Base-by-base conservation (phyloP, 2,888 invertebrate species). In the Gisinianus flammeolus region DNA sequence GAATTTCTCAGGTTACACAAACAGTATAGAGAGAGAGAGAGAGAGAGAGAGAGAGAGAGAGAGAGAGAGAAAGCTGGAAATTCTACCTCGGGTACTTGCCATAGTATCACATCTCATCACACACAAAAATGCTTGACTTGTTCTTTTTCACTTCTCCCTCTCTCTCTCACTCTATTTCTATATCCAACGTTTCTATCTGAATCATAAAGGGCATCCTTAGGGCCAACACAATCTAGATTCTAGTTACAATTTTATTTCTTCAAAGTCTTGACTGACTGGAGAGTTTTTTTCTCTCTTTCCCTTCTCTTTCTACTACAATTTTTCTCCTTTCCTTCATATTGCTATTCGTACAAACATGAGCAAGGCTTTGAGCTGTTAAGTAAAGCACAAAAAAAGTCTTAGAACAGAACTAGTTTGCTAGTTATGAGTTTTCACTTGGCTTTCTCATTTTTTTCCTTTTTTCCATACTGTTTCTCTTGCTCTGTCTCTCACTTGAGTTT, bases 1-100 rank as follows among this genome's bases (percentile, higher is more conserved):
- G 33, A 69, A 69, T 69, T 69, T 69, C 69, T 69, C 69, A 69
- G 52, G 69, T 69, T 69, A 69, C 69, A 69, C 33, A 69, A 69
- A 69, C 52, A 67, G 33, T 31, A 67, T n/a, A n/a, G 16, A 44
- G 62, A n/a, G 22, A 8, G 62, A 16, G 8, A 16, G 10, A 44
- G 52, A 44, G 52, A 44, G 52, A 44, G 16, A 44, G 16, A 44
- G 52, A n/a, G 22, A 62, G 10, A 22, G 22, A 62, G 62, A 22
- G 22, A 62, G n/a, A 24, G 10, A 62, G 62, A 22, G 62, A 8
- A 12, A 44, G 10, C 16, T 44, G 52, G 16, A 44, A 44, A 44
- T 44, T 16, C 44, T 44, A 16, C 1, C 44, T 44, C 44, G 44
- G 44, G 44, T 44, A 44, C 44, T 44, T 44, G 2, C 44, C 44